A percentile compares a stretch with the other conserved stretches of the same genome.
phyloP scores from a whole-genome alignment of 2,113 vertebrate genomes.

The Pseudolaguvia tuberculata region DNA sequence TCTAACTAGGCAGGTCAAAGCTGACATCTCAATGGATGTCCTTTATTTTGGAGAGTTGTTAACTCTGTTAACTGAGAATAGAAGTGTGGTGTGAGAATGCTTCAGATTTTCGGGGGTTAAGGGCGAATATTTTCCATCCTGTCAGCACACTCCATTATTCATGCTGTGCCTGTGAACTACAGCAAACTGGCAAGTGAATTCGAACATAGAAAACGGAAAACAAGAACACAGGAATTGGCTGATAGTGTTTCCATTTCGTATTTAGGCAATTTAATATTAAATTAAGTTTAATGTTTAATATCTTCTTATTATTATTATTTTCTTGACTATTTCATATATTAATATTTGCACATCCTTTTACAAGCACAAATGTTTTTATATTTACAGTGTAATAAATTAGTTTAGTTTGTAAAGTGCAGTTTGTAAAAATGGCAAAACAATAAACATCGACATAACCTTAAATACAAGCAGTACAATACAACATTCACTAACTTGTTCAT shows the following conservation, averaged over 20 bases:
- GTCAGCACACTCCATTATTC: constrained; percentile 34
- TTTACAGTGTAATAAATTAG: too few species aligned
- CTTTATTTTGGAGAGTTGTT: constrained; percentile 40
- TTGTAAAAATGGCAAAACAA: too few species aligned
- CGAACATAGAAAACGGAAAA: constrained; percentile 34
- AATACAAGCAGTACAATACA: too few species aligned
- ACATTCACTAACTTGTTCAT: too few species aligned
- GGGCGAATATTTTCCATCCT: constrained; percentile 19
- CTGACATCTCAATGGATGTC: constrained; percentile 27
- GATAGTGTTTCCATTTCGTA: not conserved
- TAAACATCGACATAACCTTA: too few species aligned
- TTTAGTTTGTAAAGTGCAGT: too few species aligned
- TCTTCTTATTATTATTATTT: not conserved
- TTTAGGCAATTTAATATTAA: constrained; percentile 1
- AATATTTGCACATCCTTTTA: too few species aligned
- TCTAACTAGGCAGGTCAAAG: constrained; percentile 36
- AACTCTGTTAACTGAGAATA: constrained; percentile 23
- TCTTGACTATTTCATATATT: not conserved
- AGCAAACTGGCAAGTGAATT: constrained; percentile 36
- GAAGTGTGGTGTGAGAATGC: constrained; percentile 7
- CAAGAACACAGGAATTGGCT: not conserved
- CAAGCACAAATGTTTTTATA: too few species aligned
- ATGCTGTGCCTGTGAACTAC: constrained; percentile 30
- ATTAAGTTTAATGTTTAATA: not conserved
- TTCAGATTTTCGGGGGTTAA: not conserved